Evolutionary conservation across 2,888 invertebrate genomes (phyloP), one percentile per base, ranked within the genome.

Genomic region (Spilosoma lubricipeda): DNA sequence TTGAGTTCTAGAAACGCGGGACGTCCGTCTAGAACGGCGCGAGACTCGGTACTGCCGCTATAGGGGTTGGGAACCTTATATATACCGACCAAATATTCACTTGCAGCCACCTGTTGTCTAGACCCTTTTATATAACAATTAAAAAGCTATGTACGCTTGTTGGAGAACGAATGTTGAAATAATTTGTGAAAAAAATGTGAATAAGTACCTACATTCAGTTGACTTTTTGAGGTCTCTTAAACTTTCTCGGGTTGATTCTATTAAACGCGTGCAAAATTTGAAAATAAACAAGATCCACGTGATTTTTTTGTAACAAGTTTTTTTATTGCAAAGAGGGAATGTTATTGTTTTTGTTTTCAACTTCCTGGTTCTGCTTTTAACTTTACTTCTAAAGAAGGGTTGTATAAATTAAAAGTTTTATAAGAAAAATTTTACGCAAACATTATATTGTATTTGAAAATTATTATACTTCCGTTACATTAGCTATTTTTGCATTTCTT

Each of bases 91-190:
- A 72, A 77, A 74, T 72, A 64, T 39, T 73, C 66, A 83, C 74
- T 82, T 84, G 82, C 79, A 84, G 85, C 85, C 83, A 88, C 87
- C 81, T 88, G 89, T 89, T 80, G 77, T 33, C 39, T 71, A 75
- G 68, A 27, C 45, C 23, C 33, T 59, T 67, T 56, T 48, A 11
- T 64, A 66, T 42, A 33, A 71, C 56, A 52, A 64, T 30, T 71
- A n/a, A 73, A 48, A 70, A 73, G 33, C 77, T 83, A 30, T 71
- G 2, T 63, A 73, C n/a, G 80, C 70, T 30, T 75, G 33, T 18
- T 20, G 30, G n/a, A 59, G 27, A 18, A 30, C 59, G 59, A 30
- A 63, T 63, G 63, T 63, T 63, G 63, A 63, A 63, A 63, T 63
- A 18, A 18, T 63, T 30, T 18, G 18, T 63, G 15, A 63, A 63